A percentile compares a stretch with the other conserved stretches of the same genome.
Conservation (phyloP, 2,797 vertebrate species). For the Paedocypris micromegethes region DNA sequence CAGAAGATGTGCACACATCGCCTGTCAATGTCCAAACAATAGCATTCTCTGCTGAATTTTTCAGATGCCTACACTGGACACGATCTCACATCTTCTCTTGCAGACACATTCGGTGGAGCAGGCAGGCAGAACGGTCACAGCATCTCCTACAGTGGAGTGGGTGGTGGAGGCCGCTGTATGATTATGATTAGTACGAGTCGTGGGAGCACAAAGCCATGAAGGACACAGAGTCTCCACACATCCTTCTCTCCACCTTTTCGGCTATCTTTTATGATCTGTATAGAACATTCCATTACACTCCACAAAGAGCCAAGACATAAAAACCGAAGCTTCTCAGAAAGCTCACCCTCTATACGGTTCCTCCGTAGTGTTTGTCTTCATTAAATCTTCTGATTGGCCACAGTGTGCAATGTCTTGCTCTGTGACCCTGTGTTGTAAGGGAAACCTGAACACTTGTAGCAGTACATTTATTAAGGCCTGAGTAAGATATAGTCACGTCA, state of each 20-base stretch:
- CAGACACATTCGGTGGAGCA: slow-evolving; percentile 4
- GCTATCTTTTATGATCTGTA: slow-evolving; percentile 34
- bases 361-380: slow-evolving; percentile 18
- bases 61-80: not conserved
- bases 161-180: slow-evolving; percentile 28
- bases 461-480: not conserved
- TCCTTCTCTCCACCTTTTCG: slow-evolving; percentile 19
- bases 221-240: slow-evolving; percentile 23
- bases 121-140: slow-evolving; percentile 25
- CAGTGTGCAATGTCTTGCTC: not conserved
- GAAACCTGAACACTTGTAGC: not conserved
- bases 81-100: not conserved
- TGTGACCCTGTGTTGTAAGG: not conserved
- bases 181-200: slow-evolving; percentile 24
- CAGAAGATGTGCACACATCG: too few species aligned
- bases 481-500: not conserved
- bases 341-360: not conserved
- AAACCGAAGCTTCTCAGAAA: slow-evolving; percentile 11
- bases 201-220: slow-evolving; percentile 26
- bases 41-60: slow-evolving; percentile 28
- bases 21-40: slow-evolving; percentile 14
- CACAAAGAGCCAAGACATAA: slow-evolving; percentile 26
- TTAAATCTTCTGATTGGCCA: slow-evolving; percentile 2
- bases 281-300: slow-evolving; percentile 19
- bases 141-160: slow-evolving; percentile 4